phyloP scores from a whole-genome alignment of 2,113 vertebrate genomes.

The Phocoena sinus region DNA sequence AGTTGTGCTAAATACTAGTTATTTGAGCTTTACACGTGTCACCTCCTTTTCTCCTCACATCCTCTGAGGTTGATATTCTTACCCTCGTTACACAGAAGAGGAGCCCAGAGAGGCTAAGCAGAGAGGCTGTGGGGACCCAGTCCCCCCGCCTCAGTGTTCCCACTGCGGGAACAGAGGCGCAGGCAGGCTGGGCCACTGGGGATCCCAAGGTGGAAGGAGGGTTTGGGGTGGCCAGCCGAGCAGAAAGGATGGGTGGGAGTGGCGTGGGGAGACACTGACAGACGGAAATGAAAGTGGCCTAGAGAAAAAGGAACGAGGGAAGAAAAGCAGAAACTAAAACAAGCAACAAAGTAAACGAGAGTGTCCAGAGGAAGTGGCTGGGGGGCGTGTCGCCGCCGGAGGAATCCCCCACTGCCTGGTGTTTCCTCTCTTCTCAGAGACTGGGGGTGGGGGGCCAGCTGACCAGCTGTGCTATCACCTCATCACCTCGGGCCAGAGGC shows the following conservation, averaged over 20 bases:
- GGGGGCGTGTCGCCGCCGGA: background rate
- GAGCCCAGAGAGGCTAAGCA: background rate
- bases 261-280: background rate
- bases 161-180: background rate
- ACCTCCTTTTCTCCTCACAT: background rate
- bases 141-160: background rate
- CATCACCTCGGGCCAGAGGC: background rate
- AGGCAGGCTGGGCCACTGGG: background rate
- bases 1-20: background rate
- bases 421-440: slow-evolving; percentile 64
- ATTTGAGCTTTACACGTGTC: background rate
- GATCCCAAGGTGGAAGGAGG: background rate
- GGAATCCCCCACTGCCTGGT: slow-evolving; percentile 67
- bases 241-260: background rate
- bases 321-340: slow-evolving; percentile 75
- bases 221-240: background rate
- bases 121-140: background rate
- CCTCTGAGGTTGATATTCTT: background rate
- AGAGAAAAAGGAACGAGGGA: slow-evolving; percentile 69
- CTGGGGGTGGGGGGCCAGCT: background rate
- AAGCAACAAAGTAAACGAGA: slow-evolving; percentile 72
- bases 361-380: slow-evolving; percentile 62
- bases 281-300: slow-evolving; percentile 69
- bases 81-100: background rate
- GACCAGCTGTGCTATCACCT: background rate